phyloP scores from a whole-genome alignment of 2,797 vertebrate species.

The Enteromius anoplus region DNA sequence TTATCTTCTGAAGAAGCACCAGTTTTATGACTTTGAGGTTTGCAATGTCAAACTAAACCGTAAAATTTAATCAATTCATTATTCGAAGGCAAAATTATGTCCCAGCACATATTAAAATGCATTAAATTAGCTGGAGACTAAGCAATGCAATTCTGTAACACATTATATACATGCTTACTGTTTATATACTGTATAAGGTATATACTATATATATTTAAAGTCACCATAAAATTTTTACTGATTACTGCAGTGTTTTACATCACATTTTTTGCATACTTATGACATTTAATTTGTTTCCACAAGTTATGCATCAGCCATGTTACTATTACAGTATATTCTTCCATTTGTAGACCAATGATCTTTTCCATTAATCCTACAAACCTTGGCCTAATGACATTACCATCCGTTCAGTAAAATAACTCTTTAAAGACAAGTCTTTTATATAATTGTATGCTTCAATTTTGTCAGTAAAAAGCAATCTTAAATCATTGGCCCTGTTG shows the following conservation, averaged over 20 bases:
- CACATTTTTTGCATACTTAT: not conserved
- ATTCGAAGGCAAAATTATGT: not conserved
- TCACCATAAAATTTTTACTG: not conserved
- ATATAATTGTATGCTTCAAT: not conserved
- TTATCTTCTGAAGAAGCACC: not conserved
- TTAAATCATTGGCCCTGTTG: not conserved
- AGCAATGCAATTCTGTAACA: not conserved
- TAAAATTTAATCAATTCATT: not conserved
- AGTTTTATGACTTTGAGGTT: not conserved
- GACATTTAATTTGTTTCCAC: not conserved
- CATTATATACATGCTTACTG: not conserved
- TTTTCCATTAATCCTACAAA: not conserved
- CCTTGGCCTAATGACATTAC: not conserved
- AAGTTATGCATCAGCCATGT: not conserved
- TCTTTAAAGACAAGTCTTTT: not conserved
- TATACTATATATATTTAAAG: not conserved
- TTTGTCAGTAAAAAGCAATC: not conserved
- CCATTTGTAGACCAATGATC: not conserved
- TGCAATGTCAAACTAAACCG: not conserved
- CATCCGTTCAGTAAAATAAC: not conserved
- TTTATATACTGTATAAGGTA: not conserved
- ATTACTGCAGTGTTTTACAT: not conserved
- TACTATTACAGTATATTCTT: not conserved
- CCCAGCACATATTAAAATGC: not conserved
- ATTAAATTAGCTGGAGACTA: not conserved